Base-by-base conservation (phyloP, 2,113 vertebrate species). In the Turnix velox region DNA sequence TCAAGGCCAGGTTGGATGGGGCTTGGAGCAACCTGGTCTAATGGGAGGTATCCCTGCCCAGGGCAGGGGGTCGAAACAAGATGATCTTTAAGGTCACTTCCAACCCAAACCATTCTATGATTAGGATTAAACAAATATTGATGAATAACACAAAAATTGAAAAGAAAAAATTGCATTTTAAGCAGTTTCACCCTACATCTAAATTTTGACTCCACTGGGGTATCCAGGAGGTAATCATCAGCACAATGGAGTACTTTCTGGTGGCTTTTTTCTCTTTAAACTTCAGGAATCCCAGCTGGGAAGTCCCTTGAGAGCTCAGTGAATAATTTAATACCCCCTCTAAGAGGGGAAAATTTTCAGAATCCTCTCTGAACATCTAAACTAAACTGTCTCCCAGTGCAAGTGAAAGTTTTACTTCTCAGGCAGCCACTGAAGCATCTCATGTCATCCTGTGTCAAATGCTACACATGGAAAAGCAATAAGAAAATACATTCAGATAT, bases 261-360 rank as follows among this genome's bases (percentile, higher is more conserved):
- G n/a, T n/a, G n/a, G n/a, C n/a, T n/a, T n/a, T 87, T 91, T 93
- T 77, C 86, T 48, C 31, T 89, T 76, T 92, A 37, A 75, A 76
- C 51, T 87, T 94, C 68, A 77, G 48, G 68, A 95, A 93, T 79
- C 7, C 30, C 55, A 78, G 45, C 46, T 84, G 81, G 80, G 46
- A 39, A 92, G 22, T 48, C 78, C 88, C 88, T 51, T 0, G 71
- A 81, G 84, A 92, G 5, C 51, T 86, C 55, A 61, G 72, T 88
- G 68, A 87, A 94, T 96, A 90, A 93, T 94, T 89, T 78, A 87
- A 83, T 91, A 92, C 78, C 72, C 6, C 12, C 9, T 75, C 35
- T 90, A 86, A 95, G 91, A 74, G 7, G 40, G 9, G 80, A 89
- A 91, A 93, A 83, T 65, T 43, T 43, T 79, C 86, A 86, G 94